Conservation (phyloP, 2,888 invertebrate species). For the Enoplolaimus lenunculus region DNA sequence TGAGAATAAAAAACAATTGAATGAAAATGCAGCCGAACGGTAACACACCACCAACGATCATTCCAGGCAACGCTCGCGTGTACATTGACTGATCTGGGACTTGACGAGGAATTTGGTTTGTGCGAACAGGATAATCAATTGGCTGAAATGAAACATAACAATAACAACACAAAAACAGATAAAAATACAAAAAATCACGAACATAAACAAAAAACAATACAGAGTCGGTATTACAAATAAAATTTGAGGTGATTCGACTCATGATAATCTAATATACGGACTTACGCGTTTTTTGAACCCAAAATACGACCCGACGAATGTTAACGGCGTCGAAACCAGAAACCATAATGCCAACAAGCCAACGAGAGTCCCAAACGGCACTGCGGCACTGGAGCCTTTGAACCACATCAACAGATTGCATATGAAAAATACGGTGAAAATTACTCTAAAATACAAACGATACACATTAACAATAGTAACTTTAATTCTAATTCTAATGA, state of each 20-base stretch:
- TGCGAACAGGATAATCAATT: slow-evolving; percentile 89
- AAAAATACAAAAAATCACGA: too few relatives aligned
- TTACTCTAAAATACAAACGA: slow-evolving; percentile 61
- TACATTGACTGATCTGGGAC: slow-evolving; percentile 98
- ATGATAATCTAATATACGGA: too few relatives aligned
- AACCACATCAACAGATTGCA: slow-evolving; percentile 93
- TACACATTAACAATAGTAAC: too few relatives aligned
- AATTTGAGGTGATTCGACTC: too few relatives aligned
- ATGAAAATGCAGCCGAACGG: slow-evolving; percentile 98
- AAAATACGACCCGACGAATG: slow-evolving; percentile 93
- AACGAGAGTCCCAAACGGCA: slow-evolving; percentile 87
- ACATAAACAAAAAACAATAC: too few relatives aligned
- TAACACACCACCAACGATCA: slow-evolving; percentile 92
- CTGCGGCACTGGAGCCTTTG: slow-evolving; percentile 85
- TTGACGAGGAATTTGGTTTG: slow-evolving; percentile 93
- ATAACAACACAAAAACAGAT: background rate
- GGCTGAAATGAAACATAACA: slow-evolving; percentile 51
- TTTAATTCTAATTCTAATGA: too few relatives aligned
- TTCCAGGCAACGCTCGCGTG: slow-evolving; percentile 77
- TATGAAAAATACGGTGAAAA: slow-evolving; percentile 89
- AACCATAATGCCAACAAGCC: slow-evolving; percentile 90
- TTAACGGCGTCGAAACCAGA: slow-evolving; percentile 91
- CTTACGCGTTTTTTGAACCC: slow-evolving; percentile 86
- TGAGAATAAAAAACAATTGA: slow-evolving; percentile 94
- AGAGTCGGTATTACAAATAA: too few relatives aligned